Conservation (phyloP, 2,888 invertebrate species). For the Melolontha melolontha region DNA sequence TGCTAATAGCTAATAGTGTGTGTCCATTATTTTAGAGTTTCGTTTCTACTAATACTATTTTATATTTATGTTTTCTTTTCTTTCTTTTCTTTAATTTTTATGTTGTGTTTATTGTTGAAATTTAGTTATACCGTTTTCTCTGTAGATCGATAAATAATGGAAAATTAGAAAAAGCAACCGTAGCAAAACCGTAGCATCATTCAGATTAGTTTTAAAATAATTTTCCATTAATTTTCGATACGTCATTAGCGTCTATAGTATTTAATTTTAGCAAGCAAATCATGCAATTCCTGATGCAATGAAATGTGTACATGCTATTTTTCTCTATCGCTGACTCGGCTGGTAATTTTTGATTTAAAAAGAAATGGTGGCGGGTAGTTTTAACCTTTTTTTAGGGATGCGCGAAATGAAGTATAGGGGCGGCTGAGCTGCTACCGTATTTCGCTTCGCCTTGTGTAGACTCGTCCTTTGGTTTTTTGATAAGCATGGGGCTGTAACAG, state of each 20-base stretch:
- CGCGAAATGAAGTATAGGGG: constrained; percentile 50
- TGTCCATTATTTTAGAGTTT: constrained; percentile 43
- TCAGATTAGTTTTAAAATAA: background rate
- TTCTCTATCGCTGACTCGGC: constrained; percentile 51
- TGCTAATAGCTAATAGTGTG: constrained; percentile 50
- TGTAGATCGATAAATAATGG: constrained; percentile 29
- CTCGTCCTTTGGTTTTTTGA: constrained; percentile 45
- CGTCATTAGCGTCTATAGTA: constrained; percentile 47
- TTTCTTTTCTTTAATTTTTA: constrained; percentile 46
- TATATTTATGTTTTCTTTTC: constrained; percentile 47
- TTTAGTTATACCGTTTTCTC: constrained; percentile 29
- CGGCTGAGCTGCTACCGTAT: constrained; percentile 50
- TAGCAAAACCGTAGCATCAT: background rate
- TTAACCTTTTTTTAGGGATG: constrained; percentile 45
- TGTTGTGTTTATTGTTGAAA: constrained; percentile 39
- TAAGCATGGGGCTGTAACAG: constrained; percentile 54
- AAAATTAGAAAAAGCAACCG: background rate
- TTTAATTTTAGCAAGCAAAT: constrained; percentile 55
- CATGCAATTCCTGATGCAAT: constrained; percentile 63
- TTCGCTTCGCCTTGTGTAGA: constrained; percentile 49
- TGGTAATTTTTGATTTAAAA: constrained; percentile 28
- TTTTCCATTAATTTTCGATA: constrained; percentile 25
- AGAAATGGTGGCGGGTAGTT: constrained; percentile 49
- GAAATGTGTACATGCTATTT: constrained; percentile 57
- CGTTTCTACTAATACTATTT: constrained; percentile 40